phyloP scores from a whole-genome alignment of 2,113 vertebrate genomes.

The Lophotis ruficrista region DNA sequence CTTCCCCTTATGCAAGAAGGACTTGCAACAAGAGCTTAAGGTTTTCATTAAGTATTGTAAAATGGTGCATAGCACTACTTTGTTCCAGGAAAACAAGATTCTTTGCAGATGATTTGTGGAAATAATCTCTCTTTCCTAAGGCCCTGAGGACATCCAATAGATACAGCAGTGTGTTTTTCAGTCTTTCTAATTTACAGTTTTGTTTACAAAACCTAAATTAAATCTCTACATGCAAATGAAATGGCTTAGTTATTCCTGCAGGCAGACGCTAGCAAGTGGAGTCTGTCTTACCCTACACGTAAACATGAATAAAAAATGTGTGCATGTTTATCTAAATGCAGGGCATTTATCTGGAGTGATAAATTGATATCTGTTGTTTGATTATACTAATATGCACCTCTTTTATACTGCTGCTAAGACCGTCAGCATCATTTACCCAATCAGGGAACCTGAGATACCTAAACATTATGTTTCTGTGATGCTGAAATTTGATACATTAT shows the following conservation, averaged over 20 bases:
- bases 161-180: not conserved
- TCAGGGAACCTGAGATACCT: not conserved
- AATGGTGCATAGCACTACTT: not conserved
- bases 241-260: constrained; percentile 20
- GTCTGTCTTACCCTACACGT: not conserved
- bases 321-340: not conserved
- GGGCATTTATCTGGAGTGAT: not conserved
- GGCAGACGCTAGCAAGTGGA: not conserved
- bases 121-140: not conserved
- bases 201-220: constrained; percentile 54
- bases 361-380: not conserved
- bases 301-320: constrained; percentile 19
- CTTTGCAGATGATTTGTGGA: not conserved
- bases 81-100: constrained; percentile 10
- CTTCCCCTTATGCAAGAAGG: not conserved
- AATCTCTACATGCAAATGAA: constrained; percentile 41
- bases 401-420: not conserved
- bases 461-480: not conserved
- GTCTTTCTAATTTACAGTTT: constrained; percentile 11
- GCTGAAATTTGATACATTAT: not conserved
- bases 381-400: not conserved
- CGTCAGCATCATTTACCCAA: not conserved
- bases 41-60: not conserved
- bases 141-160: not conserved
- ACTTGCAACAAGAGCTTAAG: not conserved